Percentiles rank a stretch among this genome's conserved stretches.
Conservation (phyloP, 2,797 vertebrate species). For the Dallia pectoralis region DNA sequence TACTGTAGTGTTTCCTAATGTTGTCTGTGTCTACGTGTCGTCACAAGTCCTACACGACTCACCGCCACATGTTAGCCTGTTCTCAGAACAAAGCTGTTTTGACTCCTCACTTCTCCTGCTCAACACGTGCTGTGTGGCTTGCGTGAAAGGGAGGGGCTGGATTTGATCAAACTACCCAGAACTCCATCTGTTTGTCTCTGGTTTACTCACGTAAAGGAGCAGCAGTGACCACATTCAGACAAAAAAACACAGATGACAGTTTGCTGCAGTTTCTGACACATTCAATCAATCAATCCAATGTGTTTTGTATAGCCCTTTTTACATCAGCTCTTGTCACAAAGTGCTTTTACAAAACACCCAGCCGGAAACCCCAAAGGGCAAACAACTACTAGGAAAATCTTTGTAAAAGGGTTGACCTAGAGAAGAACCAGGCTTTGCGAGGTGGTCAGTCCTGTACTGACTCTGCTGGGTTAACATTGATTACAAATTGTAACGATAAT, state of each 20-base stretch:
- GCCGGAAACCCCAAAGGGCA: no score
- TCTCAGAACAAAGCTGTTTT: slow-evolving; percentile 33
- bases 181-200: slow-evolving; percentile 46
- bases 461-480: no score
- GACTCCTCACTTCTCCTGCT: slow-evolving; percentile 23
- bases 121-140: neutral
- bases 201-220: slow-evolving; percentile 21
- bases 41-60: slow-evolving; percentile 1
- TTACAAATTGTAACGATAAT: no score
- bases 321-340: no score
- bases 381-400: no score
- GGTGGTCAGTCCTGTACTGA: no score
- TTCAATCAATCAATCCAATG: no score
- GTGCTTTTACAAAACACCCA: no score
- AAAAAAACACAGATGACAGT: slow-evolving; percentile 68
- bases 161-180: slow-evolving; percentile 39
- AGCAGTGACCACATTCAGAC: slow-evolving; percentile 55
- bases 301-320: no score
- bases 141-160: slow-evolving; percentile 25
- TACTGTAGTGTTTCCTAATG: slow-evolving; percentile 10
- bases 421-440: no score
- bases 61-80: slow-evolving; percentile 2
- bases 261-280: slow-evolving; percentile 45
- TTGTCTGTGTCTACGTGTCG: slow-evolving; percentile 1
- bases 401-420: no score